Percentiles rank a stretch among this genome's conserved stretches.
These are phyloP conservation scores for Octopus bimaculoides DNA, from an alignment of 1,140 invertebrate genomes.

Conservation along the genomic window DNA sequence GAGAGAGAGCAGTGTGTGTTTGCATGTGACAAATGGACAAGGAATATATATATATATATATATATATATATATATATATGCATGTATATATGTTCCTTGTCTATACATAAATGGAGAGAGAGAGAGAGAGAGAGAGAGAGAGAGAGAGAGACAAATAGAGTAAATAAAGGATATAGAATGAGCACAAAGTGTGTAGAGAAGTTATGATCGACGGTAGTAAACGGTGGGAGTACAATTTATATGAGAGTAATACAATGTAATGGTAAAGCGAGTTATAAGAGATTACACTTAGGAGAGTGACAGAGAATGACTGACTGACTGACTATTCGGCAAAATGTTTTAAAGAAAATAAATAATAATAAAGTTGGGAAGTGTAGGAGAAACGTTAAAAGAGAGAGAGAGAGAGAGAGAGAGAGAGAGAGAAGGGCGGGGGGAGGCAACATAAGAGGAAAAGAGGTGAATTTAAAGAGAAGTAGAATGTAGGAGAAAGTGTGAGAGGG, in stretches of 20 bases:
- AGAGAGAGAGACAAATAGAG: background rate
- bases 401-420: constrained; percentile 19
- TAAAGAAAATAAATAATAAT: background rate
- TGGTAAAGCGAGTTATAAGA: background rate
- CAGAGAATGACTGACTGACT: too few species aligned
- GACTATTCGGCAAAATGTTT: too few species aligned
- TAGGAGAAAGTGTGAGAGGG: constrained; percentile 18
- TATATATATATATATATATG: background rate
- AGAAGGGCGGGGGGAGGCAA: constrained; percentile 11
- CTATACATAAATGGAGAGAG: background rate
- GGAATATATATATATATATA: background rate
- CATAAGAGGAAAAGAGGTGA: constrained; percentile 5
- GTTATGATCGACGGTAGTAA: background rate
- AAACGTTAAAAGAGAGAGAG: background rate
- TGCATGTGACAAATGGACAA: background rate
- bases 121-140: background rate
- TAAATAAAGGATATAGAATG: background rate
- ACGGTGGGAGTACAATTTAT: background rate
- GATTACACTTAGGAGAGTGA: background rate
- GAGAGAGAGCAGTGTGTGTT: background rate
- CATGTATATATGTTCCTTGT: background rate
- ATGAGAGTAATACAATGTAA: background rate
- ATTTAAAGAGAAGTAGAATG: constrained; percentile 14
- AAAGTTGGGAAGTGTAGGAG: background rate
- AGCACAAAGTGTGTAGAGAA: background rate